Base-by-base conservation (phyloP, 1,140 invertebrate species). In the Andrena cerasifolii region DNA sequence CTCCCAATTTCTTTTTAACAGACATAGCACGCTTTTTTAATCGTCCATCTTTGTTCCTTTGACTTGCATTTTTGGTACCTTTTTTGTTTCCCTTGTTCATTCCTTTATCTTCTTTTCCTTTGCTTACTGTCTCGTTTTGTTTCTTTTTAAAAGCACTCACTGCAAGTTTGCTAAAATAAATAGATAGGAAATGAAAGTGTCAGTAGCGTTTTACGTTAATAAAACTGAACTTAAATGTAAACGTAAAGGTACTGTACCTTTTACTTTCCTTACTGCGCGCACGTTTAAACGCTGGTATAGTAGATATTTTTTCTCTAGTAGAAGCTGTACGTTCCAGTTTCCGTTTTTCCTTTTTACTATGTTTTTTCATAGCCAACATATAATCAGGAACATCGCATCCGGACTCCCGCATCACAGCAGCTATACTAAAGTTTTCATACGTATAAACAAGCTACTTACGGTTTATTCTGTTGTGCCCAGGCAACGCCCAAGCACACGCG, bases 371-470 rank as follows among this genome's bases (percentile, higher is more conserved):
- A 76, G 94, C 92, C 63, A 98, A 89, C 96, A 99, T 97, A 90
- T 97, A 99, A 1, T 97, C 95, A 1, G 98, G 98, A 8, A 99
- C 96, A 36, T 96, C 94, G 89, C 97, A 98, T 0, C 98, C 98
- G 10, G 98, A 98, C 86, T 97, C 95, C 86, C 95, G 95, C 92
- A 99, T 95, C 10, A 98, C 94, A 81, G 96, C 94, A 0, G 97
- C 97, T 89, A 99, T 98, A 87, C 97, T 98, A 88, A 45, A 92
- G 93, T 74, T 86, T 87, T 24, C 36, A 58, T 47, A 56, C 5
- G 8, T 49, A 49, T 51, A 82, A 43, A 80, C 49, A 24, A 40
- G 3, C 2, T 66, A 43, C 49, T 77, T 58, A 56, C 45, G n/a
- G n/a, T n/a, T n/a, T n/a, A n/a, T n/a, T n/a, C n/a, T n/a, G n/a